Conservation (phyloP, 2,113 vertebrate species). For the Promerops cafer region DNA sequence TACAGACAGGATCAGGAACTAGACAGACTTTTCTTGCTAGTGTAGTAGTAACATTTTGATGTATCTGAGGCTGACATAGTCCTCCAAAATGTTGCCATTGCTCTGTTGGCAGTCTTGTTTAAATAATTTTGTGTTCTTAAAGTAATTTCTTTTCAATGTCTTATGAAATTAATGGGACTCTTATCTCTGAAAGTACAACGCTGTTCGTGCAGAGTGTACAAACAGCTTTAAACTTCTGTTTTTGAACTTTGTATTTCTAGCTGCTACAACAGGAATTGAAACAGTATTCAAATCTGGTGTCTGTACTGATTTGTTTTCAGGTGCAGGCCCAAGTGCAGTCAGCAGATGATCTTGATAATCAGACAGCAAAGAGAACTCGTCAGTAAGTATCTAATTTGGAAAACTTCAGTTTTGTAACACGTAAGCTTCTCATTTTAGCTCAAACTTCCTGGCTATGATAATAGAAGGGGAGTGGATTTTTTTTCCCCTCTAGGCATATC, state of each 20-base stretch:
- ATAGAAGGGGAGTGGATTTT: not conserved
- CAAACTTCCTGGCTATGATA: not conserved
- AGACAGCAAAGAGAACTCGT: conserved; percentile 68
- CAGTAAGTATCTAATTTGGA: conserved; percentile 71
- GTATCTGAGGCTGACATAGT: not conserved
- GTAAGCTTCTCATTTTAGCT: not conserved
- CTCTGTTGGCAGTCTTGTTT: not conserved
- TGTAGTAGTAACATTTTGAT: not conserved
- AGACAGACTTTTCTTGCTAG: not conserved
- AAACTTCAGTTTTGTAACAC: not conserved
- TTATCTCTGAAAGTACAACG: not conserved
- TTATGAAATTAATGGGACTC: not conserved
- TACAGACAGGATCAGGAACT: not conserved
- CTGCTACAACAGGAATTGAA: not conserved
- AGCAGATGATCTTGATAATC: conserved; percentile 64
- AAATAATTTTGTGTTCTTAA: not conserved
- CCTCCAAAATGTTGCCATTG: not conserved
- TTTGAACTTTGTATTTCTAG: not conserved
- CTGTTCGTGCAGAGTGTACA: not conserved
- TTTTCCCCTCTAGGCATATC: not conserved
- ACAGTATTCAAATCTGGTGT: not conserved
- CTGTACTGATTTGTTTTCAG: conserved; percentile 57
- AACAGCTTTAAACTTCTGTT: not conserved
- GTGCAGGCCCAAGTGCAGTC: conserved; percentile 80
- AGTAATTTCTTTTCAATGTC: not conserved